Evolutionary conservation across 2,113 vertebrate species (phyloP), one percentile per base, ranked within the genome.

Genomic region (Paramormyrops kingsleyae): DNA sequence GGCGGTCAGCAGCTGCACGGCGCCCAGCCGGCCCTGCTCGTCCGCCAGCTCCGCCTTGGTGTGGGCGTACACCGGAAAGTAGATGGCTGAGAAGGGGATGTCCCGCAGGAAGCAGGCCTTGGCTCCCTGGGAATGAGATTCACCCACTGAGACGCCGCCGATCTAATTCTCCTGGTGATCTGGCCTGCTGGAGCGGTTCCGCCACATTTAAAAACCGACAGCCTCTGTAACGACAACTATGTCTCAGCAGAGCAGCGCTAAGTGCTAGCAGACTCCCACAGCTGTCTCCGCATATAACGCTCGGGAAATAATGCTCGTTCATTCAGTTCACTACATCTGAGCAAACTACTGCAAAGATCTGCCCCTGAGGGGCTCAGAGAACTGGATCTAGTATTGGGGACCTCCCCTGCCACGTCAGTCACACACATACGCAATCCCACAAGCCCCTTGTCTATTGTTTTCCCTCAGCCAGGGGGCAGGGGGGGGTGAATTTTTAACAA

Each of bases 1-100:
- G 89, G 99, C 98, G 80, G 97, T 89, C 92, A 99, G 97, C 89
- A 99, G 97, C 96, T 99, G 98, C 89, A 99, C 80, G 44, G 98
- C 90, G 91, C 98, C 97, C 93, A 99, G 92, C 0, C 94, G 94
- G 92, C 99, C 98, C 0, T 96, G 94, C 90, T 99, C 99, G 93
- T 99, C 98, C 44, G 98, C 95, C 39, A 99, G 53, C 24, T 92
- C 66, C 39, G 96, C 10, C 94, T 99, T 99, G 92, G 94, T 96
- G 90, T 99, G 99, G 91, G 99, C 99, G 88, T 99, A 99, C 90
- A 97, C 98, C 0, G 99, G 99, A 94, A 99, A 99, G 95, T 99
- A 99, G 95, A 99, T 99, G 84, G 97, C 99, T 70, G 99, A 99
- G 96, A 99, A 99, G 91, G 99, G 99, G 96, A 99, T 99, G 96